Evolutionary conservation across 1,140 invertebrate species (phyloP), one percentile per base, ranked within the genome.

Genomic region (Microplitis demolitor): DNA sequence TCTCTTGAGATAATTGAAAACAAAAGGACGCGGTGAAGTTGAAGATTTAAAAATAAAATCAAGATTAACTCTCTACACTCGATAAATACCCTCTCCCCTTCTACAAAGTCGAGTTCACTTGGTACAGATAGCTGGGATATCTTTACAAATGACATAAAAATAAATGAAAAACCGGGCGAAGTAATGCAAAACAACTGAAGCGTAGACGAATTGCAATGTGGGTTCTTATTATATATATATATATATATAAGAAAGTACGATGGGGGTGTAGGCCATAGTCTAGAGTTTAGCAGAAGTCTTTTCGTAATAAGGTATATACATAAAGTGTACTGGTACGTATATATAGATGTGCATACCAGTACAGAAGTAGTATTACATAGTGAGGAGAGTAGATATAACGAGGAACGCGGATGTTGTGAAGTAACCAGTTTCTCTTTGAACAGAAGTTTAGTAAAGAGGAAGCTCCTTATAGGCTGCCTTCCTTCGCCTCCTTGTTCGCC

Each of bases 351-450:
- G 6, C 6, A 58, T 4, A 24, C 4, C 14, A 58, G 33, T 68
- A 34, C 33, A 34, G 56, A 39, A 53, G 16, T 50, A 74, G 73
- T 62, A 53, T 61, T 74, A 67, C 37, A 35, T 56, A 51, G 56
- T 31, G 45, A 68, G 54, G 50, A 58, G 58, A 53, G 45, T 33
- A 61, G 68, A 69, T 73, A 73, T 73, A 73, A 69, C 72, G 66
- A 69, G 60, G 45, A 51, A 60, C 14, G 16, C 34, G 69, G 66
- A 73, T 69, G 66, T 73, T 74, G 68, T 62, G 71, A 75, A 72
- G 74, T 72, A 72, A 75, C 74, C 70, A 66, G 70, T 67, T 75
- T 69, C 70, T 66, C 71, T 75, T 72, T 72, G 74, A 75, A 11
- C 39, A 45, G 61, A 75, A 75, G 71, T 72, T 75, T 72, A 62